Conservation (phyloP, 1,140 invertebrate species). For the Temnothorax curvispinosus region DNA sequence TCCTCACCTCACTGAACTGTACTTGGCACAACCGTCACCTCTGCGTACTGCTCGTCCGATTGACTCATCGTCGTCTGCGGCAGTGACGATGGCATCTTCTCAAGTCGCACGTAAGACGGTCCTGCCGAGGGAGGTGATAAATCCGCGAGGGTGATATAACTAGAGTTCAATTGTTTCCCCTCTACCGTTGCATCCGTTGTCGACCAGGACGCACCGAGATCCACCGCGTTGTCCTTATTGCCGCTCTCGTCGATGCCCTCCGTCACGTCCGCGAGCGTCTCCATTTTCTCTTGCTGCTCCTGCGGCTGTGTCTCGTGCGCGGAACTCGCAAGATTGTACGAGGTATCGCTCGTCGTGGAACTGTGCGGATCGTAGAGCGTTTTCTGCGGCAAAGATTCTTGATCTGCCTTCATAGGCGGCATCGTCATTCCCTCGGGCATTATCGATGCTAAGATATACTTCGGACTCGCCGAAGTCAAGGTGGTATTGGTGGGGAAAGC, state of each 20-base stretch:
- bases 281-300: constrained; percentile 59
- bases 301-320: constrained; percentile 76
- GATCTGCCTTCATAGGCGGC: not conserved
- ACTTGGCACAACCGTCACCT: constrained; percentile 80
- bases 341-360: constrained; percentile 1
- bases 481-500: constrained; percentile 37
- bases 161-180: constrained; percentile 44
- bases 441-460: constrained; percentile 76
- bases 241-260: constrained; percentile 1
- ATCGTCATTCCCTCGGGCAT: constrained; percentile 73
- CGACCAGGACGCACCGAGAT: not conserved
- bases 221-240: not conserved
- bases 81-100: constrained; percentile 8
- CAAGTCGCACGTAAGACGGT: not conserved
- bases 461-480: constrained; percentile 68
- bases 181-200: not conserved
- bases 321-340: constrained; percentile 64
- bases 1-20: constrained; percentile 73
- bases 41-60: constrained; percentile 80
- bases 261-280: not conserved
- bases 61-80: constrained; percentile 23
- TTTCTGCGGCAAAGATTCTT: constrained; percentile 42
- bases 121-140: not conserved
- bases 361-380: not conserved
- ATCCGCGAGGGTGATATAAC: constrained; percentile 72